Conservation (phyloP, 2,113 vertebrate species). For the Colinus virginianus region DNA sequence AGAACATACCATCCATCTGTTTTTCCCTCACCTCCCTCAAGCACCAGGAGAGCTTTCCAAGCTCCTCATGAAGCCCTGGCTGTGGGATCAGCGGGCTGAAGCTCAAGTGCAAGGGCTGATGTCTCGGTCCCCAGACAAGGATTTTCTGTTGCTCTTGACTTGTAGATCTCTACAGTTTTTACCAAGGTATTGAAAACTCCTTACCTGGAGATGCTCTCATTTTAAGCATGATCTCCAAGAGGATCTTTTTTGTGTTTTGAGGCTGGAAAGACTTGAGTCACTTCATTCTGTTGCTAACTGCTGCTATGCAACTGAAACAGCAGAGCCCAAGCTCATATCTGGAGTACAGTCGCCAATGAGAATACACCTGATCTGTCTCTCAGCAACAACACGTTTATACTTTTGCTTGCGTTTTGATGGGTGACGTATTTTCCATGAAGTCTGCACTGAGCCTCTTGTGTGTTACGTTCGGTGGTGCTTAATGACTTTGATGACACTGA, state of each 20-base stretch:
- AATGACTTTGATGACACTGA: not conserved
- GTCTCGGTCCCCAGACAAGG: not conserved
- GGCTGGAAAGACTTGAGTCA: not conserved
- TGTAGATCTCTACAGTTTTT: not conserved
- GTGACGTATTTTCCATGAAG: not conserved
- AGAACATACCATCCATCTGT: conserved; percentile 32
- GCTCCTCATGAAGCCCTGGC: not conserved
- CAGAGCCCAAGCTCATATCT: not conserved
- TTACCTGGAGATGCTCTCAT: not conserved
- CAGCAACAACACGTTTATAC: not conserved
- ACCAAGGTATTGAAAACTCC: not conserved
- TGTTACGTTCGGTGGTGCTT: not conserved
- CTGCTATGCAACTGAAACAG: not conserved
- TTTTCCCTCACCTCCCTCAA: not conserved
- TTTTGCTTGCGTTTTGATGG: not conserved
- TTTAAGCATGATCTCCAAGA: not conserved
- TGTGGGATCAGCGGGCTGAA: not conserved
- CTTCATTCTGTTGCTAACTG: not conserved
- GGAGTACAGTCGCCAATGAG: not conserved
- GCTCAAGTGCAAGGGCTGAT: not conserved
- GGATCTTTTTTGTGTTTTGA: conserved; percentile 4
- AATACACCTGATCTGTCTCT: not conserved
- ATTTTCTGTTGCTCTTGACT: not conserved
- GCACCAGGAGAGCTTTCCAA: not conserved
- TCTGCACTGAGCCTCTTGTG: not conserved